These are phyloP conservation scores for Eristalis pertinax DNA, from an alignment of 2,888 invertebrate genomes.

Conservation along the genomic window DNA sequence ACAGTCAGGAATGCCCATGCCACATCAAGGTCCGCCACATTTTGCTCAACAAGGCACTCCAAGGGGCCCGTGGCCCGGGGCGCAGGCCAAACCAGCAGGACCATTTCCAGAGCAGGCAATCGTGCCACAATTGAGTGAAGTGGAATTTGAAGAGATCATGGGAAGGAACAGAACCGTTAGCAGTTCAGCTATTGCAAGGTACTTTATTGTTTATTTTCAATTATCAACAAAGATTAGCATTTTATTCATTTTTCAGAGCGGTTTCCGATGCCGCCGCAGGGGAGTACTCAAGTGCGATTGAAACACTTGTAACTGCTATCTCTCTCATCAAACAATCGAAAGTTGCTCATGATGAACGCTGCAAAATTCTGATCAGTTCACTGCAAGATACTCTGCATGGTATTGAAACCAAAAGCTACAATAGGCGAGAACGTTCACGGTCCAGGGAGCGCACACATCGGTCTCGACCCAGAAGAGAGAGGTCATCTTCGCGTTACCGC, in stretches of 20 bases:
- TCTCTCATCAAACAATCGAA: conserved; percentile 99
- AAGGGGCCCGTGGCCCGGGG: conserved; percentile 86
- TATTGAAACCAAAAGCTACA: conserved; percentile 98
- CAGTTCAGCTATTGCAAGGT: conserved; percentile 94
- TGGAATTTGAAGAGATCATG: conserved; percentile 99
- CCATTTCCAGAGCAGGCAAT: conserved; percentile 81
- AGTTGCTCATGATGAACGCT: conserved; percentile 92
- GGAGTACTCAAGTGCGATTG: conserved; percentile 98
- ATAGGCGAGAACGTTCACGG: conserved; percentile 85
- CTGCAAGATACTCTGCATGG: conserved; percentile 98
- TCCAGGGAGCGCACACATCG: conserved; percentile 82
- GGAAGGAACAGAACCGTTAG: conserved; percentile 98
- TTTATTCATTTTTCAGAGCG: conserved; percentile 84
- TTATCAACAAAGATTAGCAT: background rate
- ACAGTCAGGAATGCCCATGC: conserved; percentile 80
- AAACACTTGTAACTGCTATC: conserved; percentile 99
- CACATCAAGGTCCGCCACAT: conserved; percentile 86
- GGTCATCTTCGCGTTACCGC: conserved; percentile 85
- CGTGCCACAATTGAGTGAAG: conserved; percentile 89
- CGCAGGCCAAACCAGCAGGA: conserved; percentile 80
- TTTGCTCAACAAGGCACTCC: conserved; percentile 87
- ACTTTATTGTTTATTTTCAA: background rate
- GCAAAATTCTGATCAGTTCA: conserved; percentile 98
- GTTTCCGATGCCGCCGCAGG: conserved; percentile 98
- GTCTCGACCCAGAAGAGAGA: conserved; percentile 80